phyloP scores from a whole-genome alignment of 2,888 invertebrate species.

The Torymus tubicola region DNA sequence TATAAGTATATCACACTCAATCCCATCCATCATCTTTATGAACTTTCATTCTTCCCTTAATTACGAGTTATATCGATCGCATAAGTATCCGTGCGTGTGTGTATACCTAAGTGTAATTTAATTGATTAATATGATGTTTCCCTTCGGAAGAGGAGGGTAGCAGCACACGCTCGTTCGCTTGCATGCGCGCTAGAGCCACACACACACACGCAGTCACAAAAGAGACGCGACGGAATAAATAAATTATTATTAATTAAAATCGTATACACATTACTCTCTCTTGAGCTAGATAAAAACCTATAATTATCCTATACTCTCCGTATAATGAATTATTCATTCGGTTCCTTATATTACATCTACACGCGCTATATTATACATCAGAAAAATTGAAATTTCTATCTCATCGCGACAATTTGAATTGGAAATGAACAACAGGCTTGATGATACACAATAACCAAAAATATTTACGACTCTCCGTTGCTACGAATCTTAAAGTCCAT shows the following conservation, averaged over 20 bases:
- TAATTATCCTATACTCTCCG: too few species aligned
- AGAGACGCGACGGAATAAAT: not conserved
- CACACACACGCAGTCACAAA: too few species aligned
- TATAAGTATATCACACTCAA: too few species aligned
- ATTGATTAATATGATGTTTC: conserved; percentile 20
- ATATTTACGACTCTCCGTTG: too few species aligned
- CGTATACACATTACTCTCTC: not conserved
- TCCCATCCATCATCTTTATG: conserved; percentile 12
- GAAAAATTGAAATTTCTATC: not conserved
- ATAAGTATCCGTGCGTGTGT: conserved; percentile 15
- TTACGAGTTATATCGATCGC: conserved; percentile 29
- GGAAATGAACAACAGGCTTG: not conserved
- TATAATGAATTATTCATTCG: too few species aligned
- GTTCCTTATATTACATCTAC: not conserved
- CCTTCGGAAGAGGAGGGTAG: not conserved
- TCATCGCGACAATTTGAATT: not conserved
- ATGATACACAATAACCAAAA: too few species aligned
- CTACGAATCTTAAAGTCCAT: too few species aligned
- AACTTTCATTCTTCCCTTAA: conserved; percentile 14
- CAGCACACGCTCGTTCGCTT: too few species aligned
- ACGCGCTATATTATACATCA: not conserved
- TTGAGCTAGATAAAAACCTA: too few species aligned
- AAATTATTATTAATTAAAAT: conserved; percentile 29
- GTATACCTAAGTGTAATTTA: conserved; percentile 15
- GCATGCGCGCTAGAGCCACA: too few species aligned